Evolutionary conservation across 2,113 vertebrate genomes (phyloP).

Genomic region (Sinocyclocheilus rhinocerous): DNA sequence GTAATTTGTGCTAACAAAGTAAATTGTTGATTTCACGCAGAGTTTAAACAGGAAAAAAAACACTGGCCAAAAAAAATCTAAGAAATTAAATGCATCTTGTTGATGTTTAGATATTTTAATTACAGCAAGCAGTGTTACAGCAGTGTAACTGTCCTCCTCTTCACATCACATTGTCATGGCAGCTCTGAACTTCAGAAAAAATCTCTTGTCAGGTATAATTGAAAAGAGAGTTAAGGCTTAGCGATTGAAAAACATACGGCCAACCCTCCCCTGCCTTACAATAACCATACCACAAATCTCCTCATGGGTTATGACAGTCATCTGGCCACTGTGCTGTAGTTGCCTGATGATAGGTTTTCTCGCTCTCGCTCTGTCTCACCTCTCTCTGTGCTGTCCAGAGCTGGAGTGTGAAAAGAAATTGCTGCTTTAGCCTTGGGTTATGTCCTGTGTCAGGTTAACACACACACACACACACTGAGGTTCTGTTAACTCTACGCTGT

Average conservation of each 20-base stretch:
- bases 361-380: not conserved
- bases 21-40: not conserved
- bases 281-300: slow-evolving; percentile 39
- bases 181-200: not conserved
- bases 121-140: no score
- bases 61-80: not conserved
- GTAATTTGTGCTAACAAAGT: not conserved
- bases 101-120: not conserved
- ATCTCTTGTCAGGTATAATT: slow-evolving; percentile 46
- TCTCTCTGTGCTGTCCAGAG: slow-evolving; percentile 17
- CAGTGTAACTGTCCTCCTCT: not conserved
- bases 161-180: slow-evolving; percentile 12
- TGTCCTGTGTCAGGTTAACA: slow-evolving; percentile 42
- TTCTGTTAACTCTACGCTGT: slow-evolving; percentile 53
- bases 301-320: slow-evolving; percentile 40
- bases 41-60: not conserved
- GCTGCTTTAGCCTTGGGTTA: slow-evolving; percentile 57
- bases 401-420: slow-evolving; percentile 55
- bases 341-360: slow-evolving; percentile 23
- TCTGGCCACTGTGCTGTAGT: slow-evolving; percentile 26
- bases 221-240: slow-evolving; percentile 45
- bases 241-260: slow-evolving; percentile 11
- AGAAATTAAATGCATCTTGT: not conserved
- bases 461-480: slow-evolving; percentile 10
- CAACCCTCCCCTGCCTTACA: slow-evolving; percentile 25